Conservation (phyloP, 2,113 vertebrate species). For the Riparia riparia region DNA sequence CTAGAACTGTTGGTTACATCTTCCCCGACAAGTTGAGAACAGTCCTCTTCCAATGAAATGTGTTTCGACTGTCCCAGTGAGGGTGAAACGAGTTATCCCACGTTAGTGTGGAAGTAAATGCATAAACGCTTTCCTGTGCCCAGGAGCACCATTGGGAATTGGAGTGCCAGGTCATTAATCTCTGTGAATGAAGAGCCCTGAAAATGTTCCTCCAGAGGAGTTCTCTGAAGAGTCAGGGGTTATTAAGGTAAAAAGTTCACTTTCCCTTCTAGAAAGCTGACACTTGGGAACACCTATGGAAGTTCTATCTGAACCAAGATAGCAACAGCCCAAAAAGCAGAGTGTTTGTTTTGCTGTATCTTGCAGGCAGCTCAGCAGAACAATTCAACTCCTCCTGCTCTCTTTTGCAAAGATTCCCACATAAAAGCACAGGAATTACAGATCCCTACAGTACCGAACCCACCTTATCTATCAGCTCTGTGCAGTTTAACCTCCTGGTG, state of each 20-base stretch:
- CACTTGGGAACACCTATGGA: background rate
- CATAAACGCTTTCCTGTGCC: background rate
- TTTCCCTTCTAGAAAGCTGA: background rate
- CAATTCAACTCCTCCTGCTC: background rate
- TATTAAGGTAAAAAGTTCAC: background rate
- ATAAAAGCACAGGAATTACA: background rate
- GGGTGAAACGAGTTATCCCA: background rate
- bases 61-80: background rate
- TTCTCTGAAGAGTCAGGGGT: background rate
- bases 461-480: background rate
- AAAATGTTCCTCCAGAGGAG: slow-evolving; percentile 1
- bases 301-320: background rate
- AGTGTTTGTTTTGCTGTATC: background rate
- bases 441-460: background rate
- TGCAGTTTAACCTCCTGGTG: background rate
- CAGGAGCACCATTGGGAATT: background rate
- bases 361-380: background rate
- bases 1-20: background rate
- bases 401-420: background rate
- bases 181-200: background rate
- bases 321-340: background rate
- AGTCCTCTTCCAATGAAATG: background rate
- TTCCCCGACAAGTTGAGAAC: background rate
- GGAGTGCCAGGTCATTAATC: slow-evolving; percentile 19
- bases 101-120: slow-evolving; percentile 5